phyloP scores from a whole-genome alignment of 2,888 invertebrate species.

The Catocala sponsa region DNA sequence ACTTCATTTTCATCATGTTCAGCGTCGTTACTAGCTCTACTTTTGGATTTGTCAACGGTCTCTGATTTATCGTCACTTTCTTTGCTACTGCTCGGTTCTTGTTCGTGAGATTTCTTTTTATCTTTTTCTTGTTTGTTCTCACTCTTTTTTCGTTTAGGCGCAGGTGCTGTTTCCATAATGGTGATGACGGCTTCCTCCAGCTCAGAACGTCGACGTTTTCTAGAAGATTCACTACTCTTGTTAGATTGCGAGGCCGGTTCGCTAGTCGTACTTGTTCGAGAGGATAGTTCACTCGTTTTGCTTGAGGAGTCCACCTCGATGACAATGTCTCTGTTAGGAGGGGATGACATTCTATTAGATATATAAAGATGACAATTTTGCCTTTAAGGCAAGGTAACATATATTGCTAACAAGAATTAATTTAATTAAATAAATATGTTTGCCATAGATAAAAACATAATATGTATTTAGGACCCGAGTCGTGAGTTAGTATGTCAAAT shows the following conservation, averaged over 20 bases:
- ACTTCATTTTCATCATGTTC: slow-evolving; percentile 20
- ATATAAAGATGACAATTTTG: background rate
- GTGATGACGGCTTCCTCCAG: slow-evolving; percentile 71
- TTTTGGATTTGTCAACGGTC: slow-evolving; percentile 33
- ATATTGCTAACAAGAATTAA: too few relatives aligned
- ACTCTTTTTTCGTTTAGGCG: slow-evolving; percentile 60
- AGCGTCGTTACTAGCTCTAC: slow-evolving; percentile 14
- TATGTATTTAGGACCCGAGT: too few relatives aligned
- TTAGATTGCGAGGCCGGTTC: slow-evolving; percentile 7
- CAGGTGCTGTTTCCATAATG: slow-evolving; percentile 56
- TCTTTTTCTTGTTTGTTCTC: slow-evolving; percentile 37
- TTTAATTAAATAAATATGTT: too few relatives aligned
- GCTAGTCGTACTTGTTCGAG: background rate
- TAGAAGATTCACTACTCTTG: slow-evolving; percentile 37
- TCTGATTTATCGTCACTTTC: slow-evolving; percentile 27
- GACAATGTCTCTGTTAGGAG: slow-evolving; percentile 55
- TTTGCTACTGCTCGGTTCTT: slow-evolving; percentile 43
- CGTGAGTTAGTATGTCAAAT: too few relatives aligned
- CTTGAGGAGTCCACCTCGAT: slow-evolving; percentile 11
- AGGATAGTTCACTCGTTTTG: slow-evolving; percentile 5
- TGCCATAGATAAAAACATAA: too few relatives aligned
- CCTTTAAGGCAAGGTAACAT: too few relatives aligned
- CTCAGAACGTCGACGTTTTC: slow-evolving; percentile 76
- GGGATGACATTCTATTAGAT: background rate
- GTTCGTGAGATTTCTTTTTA: slow-evolving; percentile 35